These are phyloP conservation scores for Pampusana beccarii DNA, from an alignment of 2,113 vertebrate species.

Conservation along the genomic window DNA sequence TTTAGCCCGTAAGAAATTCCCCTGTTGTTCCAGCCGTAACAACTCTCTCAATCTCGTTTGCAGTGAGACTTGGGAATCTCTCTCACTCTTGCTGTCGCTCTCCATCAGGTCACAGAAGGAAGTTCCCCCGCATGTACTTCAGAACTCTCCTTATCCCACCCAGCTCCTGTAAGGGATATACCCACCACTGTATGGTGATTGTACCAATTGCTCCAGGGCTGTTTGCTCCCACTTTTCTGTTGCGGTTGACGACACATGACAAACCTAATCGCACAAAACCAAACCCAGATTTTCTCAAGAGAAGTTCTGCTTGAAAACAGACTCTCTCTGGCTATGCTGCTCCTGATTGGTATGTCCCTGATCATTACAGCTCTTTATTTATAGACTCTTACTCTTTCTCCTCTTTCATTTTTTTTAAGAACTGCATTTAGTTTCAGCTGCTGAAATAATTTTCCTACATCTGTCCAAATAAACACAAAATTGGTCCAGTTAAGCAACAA, in stretches of 20 bases:
- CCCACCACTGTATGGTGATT: slow-evolving; percentile 84
- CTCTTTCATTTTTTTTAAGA: slow-evolving; percentile 1
- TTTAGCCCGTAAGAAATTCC: neutral
- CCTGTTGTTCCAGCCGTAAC: neutral
- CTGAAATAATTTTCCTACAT: neutral
- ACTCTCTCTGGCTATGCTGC: slow-evolving; percentile 48
- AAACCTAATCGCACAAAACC: slow-evolving; percentile 91
- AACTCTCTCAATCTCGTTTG: neutral
- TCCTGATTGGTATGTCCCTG: slow-evolving; percentile 46
- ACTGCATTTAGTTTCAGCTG: neutral
- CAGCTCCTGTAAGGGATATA: slow-evolving; percentile 75
- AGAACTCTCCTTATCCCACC: slow-evolving; percentile 5
- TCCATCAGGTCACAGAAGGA: neutral
- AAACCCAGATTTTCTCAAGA: slow-evolving; percentile 82
- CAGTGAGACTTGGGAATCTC: neutral
- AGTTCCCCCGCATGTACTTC: neutral
- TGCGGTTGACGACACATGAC: slow-evolving; percentile 99
- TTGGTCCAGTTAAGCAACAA: neutral
- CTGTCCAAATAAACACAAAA: neutral
- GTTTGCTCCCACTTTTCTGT: slow-evolving; percentile 99
- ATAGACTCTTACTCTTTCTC: neutral
- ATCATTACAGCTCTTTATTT: slow-evolving; percentile 12
- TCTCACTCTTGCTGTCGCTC: neutral
- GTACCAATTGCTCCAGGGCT: slow-evolving; percentile 92
- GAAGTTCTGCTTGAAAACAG: slow-evolving; percentile 72